Conservation (phyloP, 2,888 invertebrate genomes). For the Caenorhabditis sp. region DNA sequence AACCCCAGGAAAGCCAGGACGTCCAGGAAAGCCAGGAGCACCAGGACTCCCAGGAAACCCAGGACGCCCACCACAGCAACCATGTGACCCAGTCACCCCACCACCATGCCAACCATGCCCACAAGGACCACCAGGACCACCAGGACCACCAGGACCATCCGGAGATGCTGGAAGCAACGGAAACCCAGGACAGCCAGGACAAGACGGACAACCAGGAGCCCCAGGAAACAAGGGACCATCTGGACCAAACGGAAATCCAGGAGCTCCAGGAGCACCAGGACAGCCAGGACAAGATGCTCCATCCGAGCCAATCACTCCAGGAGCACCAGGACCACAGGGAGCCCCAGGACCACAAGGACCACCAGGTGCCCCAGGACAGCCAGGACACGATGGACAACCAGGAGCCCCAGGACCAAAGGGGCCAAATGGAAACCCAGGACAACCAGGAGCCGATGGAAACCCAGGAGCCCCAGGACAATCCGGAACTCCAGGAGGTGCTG, state of each 20-base stretch:
- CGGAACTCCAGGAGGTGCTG: constrained; percentile 68
- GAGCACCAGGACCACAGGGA: constrained; percentile 77
- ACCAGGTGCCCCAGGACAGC: constrained; percentile 74
- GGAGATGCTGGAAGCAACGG: constrained; percentile 73
- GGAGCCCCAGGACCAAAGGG: constrained; percentile 75
- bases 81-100: constrained; percentile 79
- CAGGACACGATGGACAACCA: constrained; percentile 74
- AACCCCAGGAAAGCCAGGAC: constrained; percentile 72
- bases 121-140: constrained; percentile 75
- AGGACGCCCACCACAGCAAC: constrained; percentile 77
- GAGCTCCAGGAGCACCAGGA: constrained; percentile 79
- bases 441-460: constrained; percentile 72
- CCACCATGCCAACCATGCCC: constrained; percentile 80
- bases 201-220: constrained; percentile 67
- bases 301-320: constrained; percentile 74
- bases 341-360: constrained; percentile 77
- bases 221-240: constrained; percentile 77
- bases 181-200: constrained; percentile 74
- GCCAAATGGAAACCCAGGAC: constrained; percentile 73
- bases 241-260: constrained; percentile 76
- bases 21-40: constrained; percentile 76
- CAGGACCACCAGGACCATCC: constrained; percentile 74
- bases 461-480: constrained; percentile 69
- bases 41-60: constrained; percentile 77
- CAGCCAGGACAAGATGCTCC: constrained; percentile 77